Percentiles rank a stretch among this genome's conserved stretches.
Conservation (phyloP, 2,113 vertebrate genomes). For the Trochalopteron elliotii region DNA sequence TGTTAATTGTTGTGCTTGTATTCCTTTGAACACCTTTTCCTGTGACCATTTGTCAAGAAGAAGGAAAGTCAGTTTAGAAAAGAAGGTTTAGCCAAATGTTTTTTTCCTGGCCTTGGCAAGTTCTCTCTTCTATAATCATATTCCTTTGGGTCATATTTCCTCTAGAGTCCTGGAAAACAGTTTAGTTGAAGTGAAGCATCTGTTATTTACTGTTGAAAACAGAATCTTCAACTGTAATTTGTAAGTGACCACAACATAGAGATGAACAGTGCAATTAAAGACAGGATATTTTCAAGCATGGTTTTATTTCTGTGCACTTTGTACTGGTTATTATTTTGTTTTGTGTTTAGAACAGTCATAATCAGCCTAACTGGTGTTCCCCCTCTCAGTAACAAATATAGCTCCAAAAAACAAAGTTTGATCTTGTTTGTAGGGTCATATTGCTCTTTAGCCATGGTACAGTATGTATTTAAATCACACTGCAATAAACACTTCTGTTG, state of each 20-base stretch:
- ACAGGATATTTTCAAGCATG: background rate
- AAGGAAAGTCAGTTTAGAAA: constrained; percentile 55
- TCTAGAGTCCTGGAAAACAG: constrained; percentile 58
- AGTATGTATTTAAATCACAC: background rate
- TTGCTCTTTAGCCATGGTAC: background rate
- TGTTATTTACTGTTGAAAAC: constrained; percentile 64
- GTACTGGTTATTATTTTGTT: constrained; percentile 1
- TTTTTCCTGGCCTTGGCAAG: constrained; percentile 22
- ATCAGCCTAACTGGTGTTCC: background rate
- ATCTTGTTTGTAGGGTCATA: background rate
- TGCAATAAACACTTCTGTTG: background rate
- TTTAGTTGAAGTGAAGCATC: constrained; percentile 56
- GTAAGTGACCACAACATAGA: background rate
- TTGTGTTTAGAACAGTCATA: constrained; percentile 14
- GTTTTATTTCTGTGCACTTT: background rate
- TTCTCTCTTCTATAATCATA: background rate
- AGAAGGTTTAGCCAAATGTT: constrained; percentile 61
- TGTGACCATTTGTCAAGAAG: constrained; percentile 48
- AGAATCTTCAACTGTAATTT: constrained; percentile 51
- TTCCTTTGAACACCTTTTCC: constrained; percentile 51
- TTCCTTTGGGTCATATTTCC: constrained; percentile 56
- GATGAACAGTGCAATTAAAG: background rate
- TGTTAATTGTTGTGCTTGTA: constrained; percentile 44
- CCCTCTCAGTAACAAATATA: background rate
- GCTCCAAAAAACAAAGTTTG: background rate